Evolutionary conservation across 1,140 invertebrate genomes (phyloP).

Genomic region (Drosophila ercepeae): DNA sequence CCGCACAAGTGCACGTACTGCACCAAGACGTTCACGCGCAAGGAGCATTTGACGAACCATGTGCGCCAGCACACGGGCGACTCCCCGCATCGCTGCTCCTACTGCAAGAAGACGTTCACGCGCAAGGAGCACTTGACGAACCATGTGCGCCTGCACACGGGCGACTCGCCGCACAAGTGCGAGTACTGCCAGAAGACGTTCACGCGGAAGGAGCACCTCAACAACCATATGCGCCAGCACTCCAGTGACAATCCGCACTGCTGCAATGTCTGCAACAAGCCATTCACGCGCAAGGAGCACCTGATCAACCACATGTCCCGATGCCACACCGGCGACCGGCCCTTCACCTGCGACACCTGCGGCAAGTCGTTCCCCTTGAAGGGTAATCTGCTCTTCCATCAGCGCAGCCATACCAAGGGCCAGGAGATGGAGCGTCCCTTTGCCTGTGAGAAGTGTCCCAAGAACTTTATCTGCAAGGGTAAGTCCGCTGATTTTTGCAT

Average conservation of each 20-base stretch:
- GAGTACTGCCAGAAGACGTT: conserved; percentile 93
- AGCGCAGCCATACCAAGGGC: conserved; percentile 95
- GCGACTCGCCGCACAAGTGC: conserved; percentile 92
- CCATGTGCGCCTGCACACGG: conserved; percentile 90
- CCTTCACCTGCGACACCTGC: conserved; percentile 92
- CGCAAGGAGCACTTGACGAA: conserved; percentile 96
- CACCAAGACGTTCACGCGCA: conserved; percentile 92
- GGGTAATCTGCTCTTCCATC: conserved; percentile 96
- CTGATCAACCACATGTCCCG: conserved; percentile 90
- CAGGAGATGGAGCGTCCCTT: conserved; percentile 95
- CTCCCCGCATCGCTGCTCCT: conserved; percentile 89
- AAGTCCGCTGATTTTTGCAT: conserved; percentile 30
- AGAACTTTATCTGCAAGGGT: conserved; percentile 98
- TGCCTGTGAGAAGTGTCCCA: conserved; percentile 97
- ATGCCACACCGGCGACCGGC: conserved; percentile 94
- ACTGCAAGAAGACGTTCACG: conserved; percentile 91
- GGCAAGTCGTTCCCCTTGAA: conserved; percentile 94
- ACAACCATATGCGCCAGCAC: conserved; percentile 89
- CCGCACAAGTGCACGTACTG: conserved; percentile 92
- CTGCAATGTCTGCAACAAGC: conserved; percentile 93
- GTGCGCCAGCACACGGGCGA: conserved; percentile 92
- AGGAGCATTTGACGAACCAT: conserved; percentile 88
- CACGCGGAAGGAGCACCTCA: conserved; percentile 92
- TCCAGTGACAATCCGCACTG: conserved; percentile 92
- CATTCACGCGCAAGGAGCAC: conserved; percentile 92